These are phyloP conservation scores for Gasterosteus aculeatus DNA, from an alignment of 2,113 vertebrate species.

Conservation along the genomic window DNA sequence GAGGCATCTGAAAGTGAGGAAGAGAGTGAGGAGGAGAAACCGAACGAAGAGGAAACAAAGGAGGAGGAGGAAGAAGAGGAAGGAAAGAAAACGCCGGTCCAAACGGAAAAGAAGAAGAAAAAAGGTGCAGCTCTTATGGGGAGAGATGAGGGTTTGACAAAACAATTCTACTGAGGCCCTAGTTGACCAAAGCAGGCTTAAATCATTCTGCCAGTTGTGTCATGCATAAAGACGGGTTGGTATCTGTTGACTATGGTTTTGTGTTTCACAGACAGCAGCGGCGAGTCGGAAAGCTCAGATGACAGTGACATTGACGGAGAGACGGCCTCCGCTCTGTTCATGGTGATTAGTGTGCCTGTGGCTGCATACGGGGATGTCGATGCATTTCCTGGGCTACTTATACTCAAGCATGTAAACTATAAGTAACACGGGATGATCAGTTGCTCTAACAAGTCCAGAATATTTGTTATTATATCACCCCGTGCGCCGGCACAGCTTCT, in stretches of 20 bases:
- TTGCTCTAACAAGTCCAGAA: not conserved
- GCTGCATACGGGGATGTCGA: not conserved
- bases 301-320: slow-evolving; percentile 93
- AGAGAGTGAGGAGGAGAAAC: slow-evolving; percentile 92
- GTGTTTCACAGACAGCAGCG: slow-evolving; percentile 87
- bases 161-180: not conserved
- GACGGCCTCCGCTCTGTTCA: slow-evolving; percentile 90
- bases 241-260: not conserved
- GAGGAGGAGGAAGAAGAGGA: slow-evolving; percentile 94
- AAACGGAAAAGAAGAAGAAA: slow-evolving; percentile 88
- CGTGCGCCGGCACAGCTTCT: not conserved
- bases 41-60: slow-evolving; percentile 86
- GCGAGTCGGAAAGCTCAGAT: slow-evolving; percentile 91
- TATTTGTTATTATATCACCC: not conserved
- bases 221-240: not conserved
- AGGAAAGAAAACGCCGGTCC: slow-evolving; percentile 87
- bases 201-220: not conserved
- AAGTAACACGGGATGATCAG: not conserved
- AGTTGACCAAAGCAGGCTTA: not conserved
- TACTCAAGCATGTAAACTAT: not conserved
- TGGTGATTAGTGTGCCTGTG: slow-evolving; percentile 76
- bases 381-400: not conserved
- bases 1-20: slow-evolving; percentile 91
- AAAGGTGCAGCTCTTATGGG: slow-evolving; percentile 76
- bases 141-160: not conserved